Base-by-base conservation (phyloP, 92 coral and sea anemone species). In the Metridium senile region DNA sequence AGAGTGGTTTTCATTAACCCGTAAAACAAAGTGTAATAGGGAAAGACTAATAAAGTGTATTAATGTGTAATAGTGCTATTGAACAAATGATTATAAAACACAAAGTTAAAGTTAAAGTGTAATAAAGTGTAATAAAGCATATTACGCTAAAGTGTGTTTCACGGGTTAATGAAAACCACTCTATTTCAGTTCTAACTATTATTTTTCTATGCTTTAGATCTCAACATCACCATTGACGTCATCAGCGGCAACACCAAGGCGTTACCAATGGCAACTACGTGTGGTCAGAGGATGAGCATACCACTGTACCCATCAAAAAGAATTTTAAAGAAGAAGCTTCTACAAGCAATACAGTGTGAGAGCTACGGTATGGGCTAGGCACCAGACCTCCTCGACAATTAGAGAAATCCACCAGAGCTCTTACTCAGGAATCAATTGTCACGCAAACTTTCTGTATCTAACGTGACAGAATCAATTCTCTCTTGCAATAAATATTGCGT, bases 201-300 rank as follows among this genome's bases (percentile, higher is more conserved):
- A 45, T 54, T 54, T 54, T 21, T 54, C 4, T 54, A 13, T 16
- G 4, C 59, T 9, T 54, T 54, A 85, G 98, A 93, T 58, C 84
- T 93, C 8, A 88, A 71, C 47, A 87, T 93, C 71, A 93, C 98
- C 9, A 85, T 93, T 39, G 98, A 93, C 76, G 94, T 90, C 73
- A 90, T 93, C 70, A 90, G 98, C 71, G 98, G 98, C 23, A 93
- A 93, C 78, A 82, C 98, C 46, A 93, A 84, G 61, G 92, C 95
- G 90, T 93, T 93, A 81, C 98, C 98, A 18, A 93, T 93, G 98
- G 95, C 98, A 87, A 93, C 93, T 29, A 93, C 98, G 7, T 90
- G 95, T 34, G 98, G 98, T 81, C 98, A 93, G 93, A 96, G 98
- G 70, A 93, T 93, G 98, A 90, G 95, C 76, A 85, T 93, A 59